Evolutionary conservation across 2,888 invertebrate species (phyloP), one percentile per base, ranked within the genome.

Genomic region (Caenorhabditis sp.): DNA sequence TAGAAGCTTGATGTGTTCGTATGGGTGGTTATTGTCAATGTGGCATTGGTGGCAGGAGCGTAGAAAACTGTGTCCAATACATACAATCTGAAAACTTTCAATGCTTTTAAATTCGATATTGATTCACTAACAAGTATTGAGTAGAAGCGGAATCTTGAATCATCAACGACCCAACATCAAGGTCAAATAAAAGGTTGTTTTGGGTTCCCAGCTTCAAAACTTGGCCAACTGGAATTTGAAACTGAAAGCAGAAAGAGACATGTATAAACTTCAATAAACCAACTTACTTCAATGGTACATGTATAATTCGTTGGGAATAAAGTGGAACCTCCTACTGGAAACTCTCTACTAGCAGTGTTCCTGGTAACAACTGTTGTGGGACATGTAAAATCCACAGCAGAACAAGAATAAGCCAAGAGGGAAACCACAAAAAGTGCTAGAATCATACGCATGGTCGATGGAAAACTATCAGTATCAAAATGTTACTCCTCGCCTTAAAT

Each of bases 371-470:
- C 19, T 3, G 66, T 6, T 3, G 10, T 41, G 1, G 68, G 68
- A 69, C 69, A 69, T 38, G 69, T 56, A 14, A 69, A 28, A 56
- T 69, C 69, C 2, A 38, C 68, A 51, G 69, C 31, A 31, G 16
- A 58, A 7, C 19, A 24, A 14, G 54, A 54, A 54, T 6, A 19
- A 54, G 26, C 8, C 7, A 58, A 31, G 31, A 31, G 26, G 0
- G 1, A 26, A 10, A 26, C 24, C 24, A 54, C 12, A 54, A 49
- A 49, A 47, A 47, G 47, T 19, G 1, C 5, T 5, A 19, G 19
- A 19, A 49, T 19, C 4, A 3, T 49, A 8, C 22, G n/a, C 49
- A 47, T 47, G 7, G 47, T n/a, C 6, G 14, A 54, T 6, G 2
- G n/a, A 26, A 24, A 22, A 54, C 54, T 6, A 54, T 54, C 54